phyloP scores from a whole-genome alignment of 2,113 vertebrate species.

The Gymnarchus niloticus region DNA sequence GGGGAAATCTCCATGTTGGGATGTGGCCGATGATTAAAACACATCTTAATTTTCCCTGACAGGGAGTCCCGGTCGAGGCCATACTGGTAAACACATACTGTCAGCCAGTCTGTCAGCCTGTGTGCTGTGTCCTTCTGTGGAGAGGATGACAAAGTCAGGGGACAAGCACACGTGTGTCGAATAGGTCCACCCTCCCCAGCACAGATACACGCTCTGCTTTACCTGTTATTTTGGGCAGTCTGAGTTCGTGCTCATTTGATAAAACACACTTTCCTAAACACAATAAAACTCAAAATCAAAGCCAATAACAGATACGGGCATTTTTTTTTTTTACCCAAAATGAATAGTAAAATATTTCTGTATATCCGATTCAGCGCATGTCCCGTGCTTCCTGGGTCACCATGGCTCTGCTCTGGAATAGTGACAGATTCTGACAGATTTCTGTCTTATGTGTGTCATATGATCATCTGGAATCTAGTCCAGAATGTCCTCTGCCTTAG shows the following conservation, averaged over 20 bases:
- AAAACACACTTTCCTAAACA: neutral
- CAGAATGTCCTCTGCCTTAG: neutral
- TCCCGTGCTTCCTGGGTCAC: neutral
- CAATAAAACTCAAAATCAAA: neutral
- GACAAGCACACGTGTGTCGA: neutral
- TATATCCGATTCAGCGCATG: neutral
- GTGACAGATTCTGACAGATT: no score
- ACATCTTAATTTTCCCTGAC: constrained; percentile 24
- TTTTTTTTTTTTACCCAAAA: neutral
- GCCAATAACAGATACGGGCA: neutral
- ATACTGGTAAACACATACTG: constrained; percentile 7
- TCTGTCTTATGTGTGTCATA: neutral
- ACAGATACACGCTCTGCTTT: neutral
- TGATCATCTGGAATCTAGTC: neutral
- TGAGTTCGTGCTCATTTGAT: neutral
- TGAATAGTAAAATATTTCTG: no score
- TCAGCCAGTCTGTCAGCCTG: constrained; percentile 24
- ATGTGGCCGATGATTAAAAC: constrained; percentile 11
- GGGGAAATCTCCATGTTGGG: constrained; percentile 13
- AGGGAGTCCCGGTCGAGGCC: constrained; percentile 20
- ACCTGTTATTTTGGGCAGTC: neutral
- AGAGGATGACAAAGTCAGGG: neutral
- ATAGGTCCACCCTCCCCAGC: neutral
- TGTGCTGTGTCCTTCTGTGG: constrained; percentile 10
- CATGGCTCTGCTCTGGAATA: no score